Evolutionary conservation across 2,888 invertebrate genomes (phyloP).

Genomic region (Agrypnus murinus): DNA sequence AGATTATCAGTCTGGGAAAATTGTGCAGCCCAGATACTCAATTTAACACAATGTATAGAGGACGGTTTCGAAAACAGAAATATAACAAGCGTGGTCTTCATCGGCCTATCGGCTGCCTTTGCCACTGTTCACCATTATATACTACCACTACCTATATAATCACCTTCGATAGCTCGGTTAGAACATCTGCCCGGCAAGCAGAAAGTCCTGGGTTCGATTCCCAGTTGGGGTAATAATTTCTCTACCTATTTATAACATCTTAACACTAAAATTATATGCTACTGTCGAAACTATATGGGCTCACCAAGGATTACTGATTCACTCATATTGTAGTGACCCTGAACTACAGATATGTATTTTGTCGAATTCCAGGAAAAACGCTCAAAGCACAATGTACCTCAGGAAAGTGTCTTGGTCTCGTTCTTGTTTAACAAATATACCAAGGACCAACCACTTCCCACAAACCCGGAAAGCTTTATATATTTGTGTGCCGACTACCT

Average conservation of each 20-base stretch:
- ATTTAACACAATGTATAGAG: neutral
- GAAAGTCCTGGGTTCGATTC: no score
- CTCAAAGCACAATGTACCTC: neutral
- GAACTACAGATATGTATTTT: neutral
- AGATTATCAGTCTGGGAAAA: neutral
- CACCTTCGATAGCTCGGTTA: no score
- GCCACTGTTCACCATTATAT: neutral
- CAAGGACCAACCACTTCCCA: neutral
- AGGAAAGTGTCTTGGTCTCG: conserved; percentile 5
- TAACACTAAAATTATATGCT: no score
- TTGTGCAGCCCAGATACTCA: neutral
- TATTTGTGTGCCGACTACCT: conserved; percentile 4
- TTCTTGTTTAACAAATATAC: neutral
- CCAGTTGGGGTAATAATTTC: no score
- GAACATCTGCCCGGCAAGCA: no score
- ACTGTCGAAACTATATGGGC: neutral
- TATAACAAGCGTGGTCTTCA: neutral
- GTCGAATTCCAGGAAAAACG: neutral
- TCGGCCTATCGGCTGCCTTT: neutral
- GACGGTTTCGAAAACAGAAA: neutral
- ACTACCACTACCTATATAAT: no score
- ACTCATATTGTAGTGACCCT: neutral
- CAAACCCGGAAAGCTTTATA: conserved; percentile 4
- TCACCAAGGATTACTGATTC: neutral
- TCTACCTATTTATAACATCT: no score